Base-by-base conservation (phyloP, 2,797 vertebrate species). In the Melanotaenia pygmaea region DNA sequence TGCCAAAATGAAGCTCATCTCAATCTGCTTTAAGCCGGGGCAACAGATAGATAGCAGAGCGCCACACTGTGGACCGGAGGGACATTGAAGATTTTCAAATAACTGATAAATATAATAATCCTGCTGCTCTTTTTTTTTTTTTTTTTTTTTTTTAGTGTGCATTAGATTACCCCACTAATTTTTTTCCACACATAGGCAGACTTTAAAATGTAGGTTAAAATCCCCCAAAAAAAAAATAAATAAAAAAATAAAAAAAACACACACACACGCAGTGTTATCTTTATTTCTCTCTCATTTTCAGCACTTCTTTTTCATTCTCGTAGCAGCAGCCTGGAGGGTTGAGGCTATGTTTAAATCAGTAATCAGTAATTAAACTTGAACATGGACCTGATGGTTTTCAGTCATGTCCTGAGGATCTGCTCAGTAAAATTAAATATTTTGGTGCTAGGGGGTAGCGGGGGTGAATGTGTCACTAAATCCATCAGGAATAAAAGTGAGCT, bases 331-430 rank as follows among this genome's bases (percentile, higher is more conserved):
- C 96, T 95, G 92, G 90, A 72, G 96, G 96, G 94, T 91, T 91
- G 94, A 94, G 94, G 93, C 95, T 94, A 90, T 94, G 95, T 96
- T 96, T 93, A 96, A 94, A 91, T 92, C 85, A 88, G 82, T 84
- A 87, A 96, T 95, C 95, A 96, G 96, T 97, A 97, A 98, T 98
- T 97, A 96, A 97, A 96, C 96, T 96, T 95, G 96, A 97, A 96
- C 94, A 94, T 91, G 93, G 94, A 95, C 94, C 92, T 95, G 91
- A 91, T 95, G 94, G 94, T 96, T 92, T 95, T 91, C 89, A 91
- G 85, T 90, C 83, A 77, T 95, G 93, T 96, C 96, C 94, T 93
- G 93, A 93, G 94, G 95, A 96, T 93, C 92, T 93, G 88, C 88
- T 91, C 91, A 93, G 93, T 94, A 94, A 94, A 92, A 96, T 95